Base-by-base conservation (phyloP, 2,113 vertebrate genomes). In the Benitochromis conjunctus region DNA sequence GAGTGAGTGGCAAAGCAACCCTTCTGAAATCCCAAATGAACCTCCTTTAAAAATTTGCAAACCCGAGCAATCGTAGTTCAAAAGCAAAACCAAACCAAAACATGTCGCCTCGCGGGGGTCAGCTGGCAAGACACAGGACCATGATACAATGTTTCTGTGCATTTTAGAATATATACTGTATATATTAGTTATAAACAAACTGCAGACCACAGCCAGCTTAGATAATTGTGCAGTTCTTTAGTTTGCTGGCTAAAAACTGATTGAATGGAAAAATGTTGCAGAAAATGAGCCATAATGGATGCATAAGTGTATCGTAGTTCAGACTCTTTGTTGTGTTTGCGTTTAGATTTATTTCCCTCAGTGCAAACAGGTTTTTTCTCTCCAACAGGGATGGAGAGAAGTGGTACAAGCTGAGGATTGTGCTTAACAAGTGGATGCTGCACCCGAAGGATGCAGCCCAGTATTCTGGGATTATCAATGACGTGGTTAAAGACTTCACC, bases 351-450 rank as follows among this genome's bases (percentile, higher is more conserved):
- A 13, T 7, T 41, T 55, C 24, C 18, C 48, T 54, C 26, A 18
- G 5, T 80, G 13, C 58, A 31, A 36, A 38, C 19, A 21, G 48
- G 10, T 57, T 81, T 91, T 9, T 85, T 26, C 58, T 54, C 58
- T 54, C 21, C 14, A 69, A 69, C 48, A 97, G 97, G 81, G 95
- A 96, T 3, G 95, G 95, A 5, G 88, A 96, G 29, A 92, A 60
- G 34, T 97, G 97, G 97, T 92, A 96, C 84, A 89, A 94, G 5
- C 82, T 97, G 60, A 89, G 96, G 66, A 53, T 55, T 2, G 69
- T 94, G 53, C 90, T 97, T 53, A 97, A 97, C 92, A 96, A 96
- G 66, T 96, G 83, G 36, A 94, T 97, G 96, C 91, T 97, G 69
- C 92, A 92, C 57, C 96, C 95, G 0, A 96, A 91, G 55, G 96